These are phyloP conservation scores for Paramormyrops kingsleyae DNA, from an alignment of 2,113 vertebrate genomes.

Conservation along the genomic window DNA sequence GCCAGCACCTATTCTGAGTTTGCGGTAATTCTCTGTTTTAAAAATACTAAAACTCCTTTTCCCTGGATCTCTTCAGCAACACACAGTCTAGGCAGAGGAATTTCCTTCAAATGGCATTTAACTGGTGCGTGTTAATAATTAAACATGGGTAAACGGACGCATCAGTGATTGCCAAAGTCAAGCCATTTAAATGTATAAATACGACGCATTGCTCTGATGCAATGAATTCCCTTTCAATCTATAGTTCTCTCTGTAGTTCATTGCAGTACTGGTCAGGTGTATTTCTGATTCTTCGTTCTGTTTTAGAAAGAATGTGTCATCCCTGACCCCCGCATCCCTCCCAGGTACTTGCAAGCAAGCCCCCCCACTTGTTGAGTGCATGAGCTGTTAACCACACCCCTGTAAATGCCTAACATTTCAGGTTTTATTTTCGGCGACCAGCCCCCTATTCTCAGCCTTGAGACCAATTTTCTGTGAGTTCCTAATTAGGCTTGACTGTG, in stretches of 20 bases:
- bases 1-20: conserved; percentile 91
- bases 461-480: neutral
- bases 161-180: neutral
- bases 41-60: conserved; percentile 27
- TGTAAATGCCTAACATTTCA: neutral
- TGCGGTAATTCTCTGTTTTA: conserved; percentile 80
- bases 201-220: neutral
- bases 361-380: neutral
- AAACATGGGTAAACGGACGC: neutral
- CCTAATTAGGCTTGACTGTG: neutral
- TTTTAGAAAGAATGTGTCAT: conserved; percentile 49
- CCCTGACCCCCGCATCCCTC: conserved; percentile 38
- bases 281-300: conserved; percentile 31
- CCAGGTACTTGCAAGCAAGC: conserved; percentile 35
- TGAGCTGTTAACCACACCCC: conserved; percentile 14
- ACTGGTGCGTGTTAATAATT: neutral
- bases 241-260: neutral
- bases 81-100: conserved; percentile 44
- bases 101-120: neutral
- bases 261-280: neutral
- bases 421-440: neutral
- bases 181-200: neutral
- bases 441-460: neutral
- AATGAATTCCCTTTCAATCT: neutral
- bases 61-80: conserved; percentile 41